These are phyloP conservation scores for Anadara kagoshimensis DNA, from an alignment of 1,140 invertebrate genomes.

Conservation along the genomic window DNA sequence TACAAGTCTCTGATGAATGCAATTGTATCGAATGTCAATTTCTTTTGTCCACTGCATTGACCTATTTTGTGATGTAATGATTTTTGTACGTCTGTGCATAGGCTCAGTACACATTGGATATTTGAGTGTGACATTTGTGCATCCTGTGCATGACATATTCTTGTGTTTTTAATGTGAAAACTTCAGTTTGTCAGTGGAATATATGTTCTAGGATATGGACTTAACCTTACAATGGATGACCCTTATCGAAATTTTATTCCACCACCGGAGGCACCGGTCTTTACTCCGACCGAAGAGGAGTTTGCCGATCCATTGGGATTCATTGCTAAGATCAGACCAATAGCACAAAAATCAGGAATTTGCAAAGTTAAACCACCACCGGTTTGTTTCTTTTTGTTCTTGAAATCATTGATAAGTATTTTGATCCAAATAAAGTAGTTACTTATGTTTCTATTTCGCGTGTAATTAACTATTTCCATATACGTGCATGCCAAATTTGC, in stretches of 20 bases:
- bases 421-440: neutral
- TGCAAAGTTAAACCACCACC: conserved; percentile 92
- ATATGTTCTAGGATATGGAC: too few relatives aligned
- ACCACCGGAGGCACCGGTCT: conserved; percentile 87
- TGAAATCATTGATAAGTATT: neutral
- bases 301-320: conserved; percentile 95
- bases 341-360: conserved; percentile 90
- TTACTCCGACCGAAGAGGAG: conserved; percentile 89
- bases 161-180: too few relatives aligned
- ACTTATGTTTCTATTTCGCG: too few relatives aligned
- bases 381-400: conserved; percentile 66
- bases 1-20: neutral
- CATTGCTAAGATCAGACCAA: conserved; percentile 88
- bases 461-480: neutral
- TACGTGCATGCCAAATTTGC: conserved; percentile 59
- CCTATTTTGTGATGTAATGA: too few relatives aligned
- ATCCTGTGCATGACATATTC: too few relatives aligned
- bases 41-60: too few relatives aligned
- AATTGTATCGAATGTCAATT: too few relatives aligned
- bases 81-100: too few relatives aligned
- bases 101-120: too few relatives aligned
- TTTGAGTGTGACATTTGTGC: too few relatives aligned
- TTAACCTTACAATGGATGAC: conserved; percentile 39
- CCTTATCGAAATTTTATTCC: conserved; percentile 66
- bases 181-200: too few relatives aligned